Base-by-base conservation (phyloP, 1,140 invertebrate genomes). In the Anoplolepis gracilipes region DNA sequence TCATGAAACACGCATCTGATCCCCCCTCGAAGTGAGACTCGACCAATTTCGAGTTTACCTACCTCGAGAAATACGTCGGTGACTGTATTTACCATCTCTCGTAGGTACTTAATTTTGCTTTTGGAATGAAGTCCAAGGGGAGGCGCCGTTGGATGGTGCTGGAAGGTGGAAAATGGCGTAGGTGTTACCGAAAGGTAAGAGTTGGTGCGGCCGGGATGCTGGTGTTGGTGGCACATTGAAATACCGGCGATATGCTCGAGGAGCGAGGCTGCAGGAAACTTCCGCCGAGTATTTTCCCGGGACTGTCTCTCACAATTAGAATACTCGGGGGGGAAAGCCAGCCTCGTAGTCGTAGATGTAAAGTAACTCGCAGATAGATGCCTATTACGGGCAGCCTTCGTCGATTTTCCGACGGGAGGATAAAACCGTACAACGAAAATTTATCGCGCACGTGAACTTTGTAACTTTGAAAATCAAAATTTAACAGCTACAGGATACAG, bases 291-390 rank as follows among this genome's bases (percentile, higher is more conserved):
- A 95, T 94, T 95, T 95, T 95, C 92, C 90, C 88, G 87, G 90
- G 88, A 93, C 93, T 94, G 93, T 93, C 93, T 94, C 91, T 94
- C 92, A 94, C 92, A 94, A 94, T 95, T 94, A 94, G 93, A 94
- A 94, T 94, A 91, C 93, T 92, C 92, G 25, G 25, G 91, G 89
- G 93, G 93, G 87, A 93, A 87, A 88, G 87, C 78, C 88, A 84
- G 78, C 77, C 88, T 91, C 87, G 91, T 72, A 85, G 53, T 88
- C 73, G 87, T 85, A 89, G 85, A 87, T 65, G 75, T 42, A 42
- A 65, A 88, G 49, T 89, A 89, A 89, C 77, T 62, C 25, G 88
- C 55, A 72, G 86, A 90, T 90, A 90, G 88, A 84, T 90, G 86
- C 78, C 86, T 85, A 90, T 90, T 90, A 90, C 33, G 61, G 59